Evolutionary conservation across 2,797 vertebrate species (phyloP), one percentile per base, ranked within the genome.

Genomic region (Phalloptychus januarius): DNA sequence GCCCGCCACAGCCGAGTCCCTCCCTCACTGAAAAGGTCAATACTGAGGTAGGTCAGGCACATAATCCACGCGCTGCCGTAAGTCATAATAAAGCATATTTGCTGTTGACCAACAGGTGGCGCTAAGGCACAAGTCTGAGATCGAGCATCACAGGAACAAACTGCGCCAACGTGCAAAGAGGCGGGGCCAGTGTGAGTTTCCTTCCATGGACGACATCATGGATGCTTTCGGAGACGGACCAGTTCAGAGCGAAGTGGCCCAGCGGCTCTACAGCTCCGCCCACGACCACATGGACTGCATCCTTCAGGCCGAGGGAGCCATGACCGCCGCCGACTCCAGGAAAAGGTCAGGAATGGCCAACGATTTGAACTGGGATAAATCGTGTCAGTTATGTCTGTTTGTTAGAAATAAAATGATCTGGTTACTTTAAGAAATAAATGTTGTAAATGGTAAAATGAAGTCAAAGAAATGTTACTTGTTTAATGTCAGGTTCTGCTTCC

Each of bases 241-340:
- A 7, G 97, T 97, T 67, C 97, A 97, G 70, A 88, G 83, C 0
- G 92, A 89, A 18, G 85, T 36, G 0, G 92, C 90, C 0, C 97
- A 97, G 88, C 95, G 97, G 3, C 96, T 99, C 77, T 99, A 99
- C 75, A 97, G 97, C 84, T 96, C 97, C 61, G 97, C 97, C 12
- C 97, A 99, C 76, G 97, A 98, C 95, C 97, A 99, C 94, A 98
- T 99, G 85, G 98, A 99, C 94, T 97, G 97, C 93, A 98, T 99
- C 89, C 95, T 99, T 84, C 97, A 98, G 89, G 95, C 96, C 1
- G 96, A 97, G 5, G 91, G 93, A 79, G 88, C 87, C 0, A 96
- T 96, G 0, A 95, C 97, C 25, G 97, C 97, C 83, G 94, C 95
- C 61, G 97, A 98, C 80, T 97, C 97, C 85, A 95, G 96, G 85